phyloP scores from a whole-genome alignment of 2,797 vertebrate species.

The Toxotes lorentzi region DNA sequence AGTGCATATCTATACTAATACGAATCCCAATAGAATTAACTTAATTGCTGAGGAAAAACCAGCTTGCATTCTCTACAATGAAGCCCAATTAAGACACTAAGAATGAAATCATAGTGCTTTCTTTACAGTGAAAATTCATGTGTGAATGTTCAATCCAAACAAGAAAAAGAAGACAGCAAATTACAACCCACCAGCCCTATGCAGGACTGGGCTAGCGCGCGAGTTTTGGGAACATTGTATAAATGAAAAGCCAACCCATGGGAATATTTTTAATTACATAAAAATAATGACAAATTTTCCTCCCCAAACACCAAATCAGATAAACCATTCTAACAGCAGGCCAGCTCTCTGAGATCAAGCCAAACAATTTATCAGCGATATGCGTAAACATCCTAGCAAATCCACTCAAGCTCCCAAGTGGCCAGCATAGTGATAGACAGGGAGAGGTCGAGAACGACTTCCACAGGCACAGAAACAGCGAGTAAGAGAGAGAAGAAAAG shows the following conservation, averaged over 20 bases:
- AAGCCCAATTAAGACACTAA: slow-evolving; percentile 11
- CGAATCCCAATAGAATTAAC: neutral
- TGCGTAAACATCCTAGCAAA: slow-evolving; percentile 65
- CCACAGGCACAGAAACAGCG: slow-evolving; percentile 23
- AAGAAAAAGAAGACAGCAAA: slow-evolving; percentile 25
- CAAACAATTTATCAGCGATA: slow-evolving; percentile 72
- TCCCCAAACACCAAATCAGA: slow-evolving; percentile 60
- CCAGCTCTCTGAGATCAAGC: slow-evolving; percentile 57
- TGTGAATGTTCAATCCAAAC: slow-evolving; percentile 10
- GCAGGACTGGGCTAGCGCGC: slow-evolving; percentile 3
- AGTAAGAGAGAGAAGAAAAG: slow-evolving; percentile 29
- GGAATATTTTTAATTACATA: slow-evolving; percentile 71
- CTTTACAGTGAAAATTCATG: neutral
- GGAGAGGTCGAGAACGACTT: slow-evolving; percentile 40
- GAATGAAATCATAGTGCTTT: neutral
- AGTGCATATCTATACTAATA: neutral
- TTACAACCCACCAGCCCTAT: slow-evolving; percentile 3
- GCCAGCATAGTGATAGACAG: slow-evolving; percentile 29
- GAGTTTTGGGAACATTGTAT: slow-evolving; percentile 37
- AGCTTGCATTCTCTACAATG: neutral
- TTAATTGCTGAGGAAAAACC: neutral
- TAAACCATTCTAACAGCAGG: slow-evolving; percentile 66
- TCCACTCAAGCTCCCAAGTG: slow-evolving; percentile 59
- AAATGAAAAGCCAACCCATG: slow-evolving; percentile 56
- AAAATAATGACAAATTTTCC: slow-evolving; percentile 67